These are phyloP conservation scores for Notechis scutatus DNA, from an alignment of 2,113 vertebrate species.

Conservation along the genomic window DNA sequence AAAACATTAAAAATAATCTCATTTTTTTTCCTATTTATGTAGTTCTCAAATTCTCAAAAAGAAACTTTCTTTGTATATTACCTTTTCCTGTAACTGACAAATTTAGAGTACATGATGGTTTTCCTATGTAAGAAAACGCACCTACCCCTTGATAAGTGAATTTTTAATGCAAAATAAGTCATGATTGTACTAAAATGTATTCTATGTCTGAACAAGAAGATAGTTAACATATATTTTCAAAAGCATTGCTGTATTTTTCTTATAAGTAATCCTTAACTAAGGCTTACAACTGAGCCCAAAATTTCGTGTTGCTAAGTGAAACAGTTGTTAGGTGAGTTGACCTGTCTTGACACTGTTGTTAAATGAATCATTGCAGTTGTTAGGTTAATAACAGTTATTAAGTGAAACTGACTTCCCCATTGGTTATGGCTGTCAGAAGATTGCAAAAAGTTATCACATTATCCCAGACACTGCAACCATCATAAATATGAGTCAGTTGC, in stretches of 20 bases:
- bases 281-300: background rate
- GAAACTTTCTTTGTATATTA: background rate
- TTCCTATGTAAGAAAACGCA: background rate
- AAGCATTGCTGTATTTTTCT: background rate
- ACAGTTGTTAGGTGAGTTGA: background rate
- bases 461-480: too few species aligned
- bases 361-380: too few species aligned
- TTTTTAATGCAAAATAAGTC: background rate
- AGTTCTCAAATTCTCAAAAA: background rate
- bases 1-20: background rate
- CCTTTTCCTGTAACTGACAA: background rate
- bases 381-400: too few species aligned
- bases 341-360: too few species aligned
- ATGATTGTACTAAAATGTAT: background rate
- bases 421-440: too few species aligned
- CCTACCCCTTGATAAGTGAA: background rate
- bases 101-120: background rate
- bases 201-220: background rate
- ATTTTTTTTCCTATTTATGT: background rate
- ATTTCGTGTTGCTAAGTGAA: background rate
- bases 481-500: too few species aligned
- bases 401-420: too few species aligned
- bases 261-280: background rate
- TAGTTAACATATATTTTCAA: background rate
- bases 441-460: too few species aligned